Conservation (phyloP, 1,140 invertebrate species). For the Brachionus rubens region DNA sequence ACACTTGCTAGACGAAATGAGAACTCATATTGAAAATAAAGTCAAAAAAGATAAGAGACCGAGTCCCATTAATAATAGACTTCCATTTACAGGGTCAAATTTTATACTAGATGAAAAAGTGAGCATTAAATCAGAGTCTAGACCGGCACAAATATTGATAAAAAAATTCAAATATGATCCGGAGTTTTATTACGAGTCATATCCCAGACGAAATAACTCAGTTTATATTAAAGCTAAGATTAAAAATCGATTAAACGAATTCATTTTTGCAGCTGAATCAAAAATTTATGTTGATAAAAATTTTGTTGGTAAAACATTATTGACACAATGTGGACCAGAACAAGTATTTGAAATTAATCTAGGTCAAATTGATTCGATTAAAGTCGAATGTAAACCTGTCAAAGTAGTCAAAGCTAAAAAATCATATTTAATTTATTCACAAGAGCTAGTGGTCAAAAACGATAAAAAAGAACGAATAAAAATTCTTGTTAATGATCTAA, state of each 20-base stretch:
- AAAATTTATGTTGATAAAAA: conserved; percentile 60
- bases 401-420: conserved; percentile 50
- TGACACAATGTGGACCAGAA: conserved; percentile 57
- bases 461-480: conserved; percentile 52
- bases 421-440: conserved; percentile 52
- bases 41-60: not conserved
- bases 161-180: conserved; percentile 53
- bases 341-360: conserved; percentile 55
- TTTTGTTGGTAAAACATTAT: conserved; percentile 56
- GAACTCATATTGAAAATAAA: not conserved
- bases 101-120: not conserved
- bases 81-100: not conserved
- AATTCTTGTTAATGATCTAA: conserved; percentile 55
- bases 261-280: conserved; percentile 55
- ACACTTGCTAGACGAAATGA: conserved; percentile 6
- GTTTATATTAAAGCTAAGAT: conserved; percentile 58
- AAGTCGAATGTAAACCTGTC: conserved; percentile 59
- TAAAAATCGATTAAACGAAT: conserved; percentile 54
- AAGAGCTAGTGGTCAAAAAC: conserved; percentile 59
- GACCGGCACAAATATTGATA: not conserved
- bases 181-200: conserved; percentile 53
- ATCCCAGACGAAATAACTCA: conserved; percentile 54
- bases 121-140: not conserved
- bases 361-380: conserved; percentile 54
- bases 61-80: not conserved